phyloP scores from a whole-genome alignment of 2,888 invertebrate species.

The Hoplodrina blanda region DNA sequence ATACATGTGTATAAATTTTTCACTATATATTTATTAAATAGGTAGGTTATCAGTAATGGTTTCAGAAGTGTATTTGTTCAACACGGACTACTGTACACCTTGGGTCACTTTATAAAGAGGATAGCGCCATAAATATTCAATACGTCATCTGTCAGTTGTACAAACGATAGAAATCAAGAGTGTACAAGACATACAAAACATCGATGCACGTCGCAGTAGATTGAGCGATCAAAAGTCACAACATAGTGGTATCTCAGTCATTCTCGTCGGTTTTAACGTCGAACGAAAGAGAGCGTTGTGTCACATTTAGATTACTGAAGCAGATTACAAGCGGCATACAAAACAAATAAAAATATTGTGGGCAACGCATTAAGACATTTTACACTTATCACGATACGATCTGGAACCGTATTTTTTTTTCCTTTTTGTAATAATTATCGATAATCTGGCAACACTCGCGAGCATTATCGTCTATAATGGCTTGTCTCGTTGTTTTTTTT shows the following conservation, averaged over 20 bases:
- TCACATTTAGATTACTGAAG: constrained; percentile 81
- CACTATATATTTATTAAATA: background rate
- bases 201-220: constrained; percentile 72
- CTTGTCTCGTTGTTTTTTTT: constrained; percentile 83
- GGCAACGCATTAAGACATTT: constrained; percentile 88
- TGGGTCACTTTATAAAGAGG: constrained; percentile 32
- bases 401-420: constrained; percentile 70
- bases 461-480: constrained; percentile 82
- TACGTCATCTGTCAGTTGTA: constrained; percentile 79
- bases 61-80: background rate
- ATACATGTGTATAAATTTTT: constrained; percentile 15
- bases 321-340: constrained; percentile 79
- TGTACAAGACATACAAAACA: constrained; percentile 79
- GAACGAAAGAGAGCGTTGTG: constrained; percentile 72
- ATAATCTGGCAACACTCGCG: constrained; percentile 89
- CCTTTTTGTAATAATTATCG: constrained; percentile 89
- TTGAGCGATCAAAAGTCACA: constrained; percentile 86
- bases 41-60: background rate
- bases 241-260: constrained; percentile 74
- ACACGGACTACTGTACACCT: constrained; percentile 52
- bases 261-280: constrained; percentile 43
- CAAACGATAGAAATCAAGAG: constrained; percentile 79
- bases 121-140: constrained; percentile 65
- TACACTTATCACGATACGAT: constrained; percentile 84
- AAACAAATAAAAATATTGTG: constrained; percentile 89